Evolutionary conservation across 2,888 invertebrate species (phyloP), one percentile per base, ranked within the genome.

Genomic region (Orthosia cruda): DNA sequence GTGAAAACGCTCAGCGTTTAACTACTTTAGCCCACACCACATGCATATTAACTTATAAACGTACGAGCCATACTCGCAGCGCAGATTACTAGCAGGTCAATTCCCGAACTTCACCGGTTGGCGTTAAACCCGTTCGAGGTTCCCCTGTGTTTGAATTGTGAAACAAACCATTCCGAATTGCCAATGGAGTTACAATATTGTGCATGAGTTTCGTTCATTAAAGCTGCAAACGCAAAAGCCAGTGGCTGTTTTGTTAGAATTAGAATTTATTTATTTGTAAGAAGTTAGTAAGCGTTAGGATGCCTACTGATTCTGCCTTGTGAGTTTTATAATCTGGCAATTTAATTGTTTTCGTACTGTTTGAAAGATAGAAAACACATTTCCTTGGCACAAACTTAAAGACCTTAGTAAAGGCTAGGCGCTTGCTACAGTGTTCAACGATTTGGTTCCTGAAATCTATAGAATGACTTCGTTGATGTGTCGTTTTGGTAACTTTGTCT

Each of bases 71-170:
- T n/a, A 65, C 18, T 23, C 50, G 18, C 11, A 40, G 12, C 40
- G 47, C 52, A 77, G 52, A 75, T 69, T 61, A 59, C 59, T 52
- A 67, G 74, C 63, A 64, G 78, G 80, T 67, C 80, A 64, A 59
- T 78, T 68, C 50, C 74, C 26, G 18, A 59, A 78, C 58, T 74
- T 80, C 54, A 16, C 15, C 74, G 54, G 40, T 40, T 58, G 52
- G 54, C 57, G 55, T 65, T 59, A 68, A 63, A 64, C 40, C 50
- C 63, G 45, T 54, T 52, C 32, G 55, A 52, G 73, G 61, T 55
- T 80, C 59, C 67, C n/a, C 58, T 63, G 62, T 71, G 54, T 71
- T 64, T 81, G 77, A 57, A 72, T 57, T 32, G 69, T 74, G 61
- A 78, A 83, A 65, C 68, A 73, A 74, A 73, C 57, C 69, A 64